Percentiles rank a stretch among this genome's conserved stretches.
phyloP scores from a whole-genome alignment of 2,888 invertebrate species.

The Hypomecis atomaria region DNA sequence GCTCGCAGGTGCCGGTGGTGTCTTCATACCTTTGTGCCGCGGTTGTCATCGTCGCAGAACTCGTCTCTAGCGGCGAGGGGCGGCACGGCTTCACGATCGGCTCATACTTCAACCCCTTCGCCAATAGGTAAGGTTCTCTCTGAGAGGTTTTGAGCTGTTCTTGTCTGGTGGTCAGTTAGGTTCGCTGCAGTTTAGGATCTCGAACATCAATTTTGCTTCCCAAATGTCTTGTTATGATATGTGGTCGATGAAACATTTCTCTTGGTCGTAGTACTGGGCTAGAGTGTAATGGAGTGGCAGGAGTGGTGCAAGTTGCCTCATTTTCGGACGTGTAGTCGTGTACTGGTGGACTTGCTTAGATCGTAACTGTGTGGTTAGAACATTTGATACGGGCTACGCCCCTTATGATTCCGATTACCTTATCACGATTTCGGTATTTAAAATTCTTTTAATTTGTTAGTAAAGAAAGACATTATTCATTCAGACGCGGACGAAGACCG shows the following conservation, averaged over 20 bases:
- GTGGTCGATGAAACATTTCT: conserved; percentile 35
- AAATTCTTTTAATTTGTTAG: too few relatives aligned
- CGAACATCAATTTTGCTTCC: conserved; percentile 44
- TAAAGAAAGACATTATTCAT: too few relatives aligned
- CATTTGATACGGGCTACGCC: conserved; percentile 19
- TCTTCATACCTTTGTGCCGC: too few relatives aligned
- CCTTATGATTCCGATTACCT: not conserved
- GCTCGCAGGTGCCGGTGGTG: too few relatives aligned
- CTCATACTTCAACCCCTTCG: too few relatives aligned
- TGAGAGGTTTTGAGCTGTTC: conserved; percentile 22
- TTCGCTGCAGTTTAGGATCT: conserved; percentile 24
- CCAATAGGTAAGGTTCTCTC: not conserved
- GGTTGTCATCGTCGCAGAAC: too few relatives aligned
- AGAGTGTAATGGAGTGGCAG: conserved; percentile 18
- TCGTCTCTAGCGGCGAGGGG: too few relatives aligned
- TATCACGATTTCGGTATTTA: too few relatives aligned
- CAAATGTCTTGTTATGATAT: conserved; percentile 36
- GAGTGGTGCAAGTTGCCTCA: conserved; percentile 26
- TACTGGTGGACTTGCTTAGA: conserved; percentile 16
- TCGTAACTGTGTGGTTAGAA: not conserved
- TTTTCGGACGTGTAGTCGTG: conserved; percentile 12
- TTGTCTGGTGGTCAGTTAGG: conserved; percentile 5
- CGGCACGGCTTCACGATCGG: too few relatives aligned
- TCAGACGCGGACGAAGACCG: too few relatives aligned
- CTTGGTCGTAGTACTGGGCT: conserved; percentile 8